A percentile compares a stretch with the other conserved stretches of the same genome.
phyloP scores from a whole-genome alignment of 2,888 invertebrate genomes.

The Himalopsyche anomala region DNA sequence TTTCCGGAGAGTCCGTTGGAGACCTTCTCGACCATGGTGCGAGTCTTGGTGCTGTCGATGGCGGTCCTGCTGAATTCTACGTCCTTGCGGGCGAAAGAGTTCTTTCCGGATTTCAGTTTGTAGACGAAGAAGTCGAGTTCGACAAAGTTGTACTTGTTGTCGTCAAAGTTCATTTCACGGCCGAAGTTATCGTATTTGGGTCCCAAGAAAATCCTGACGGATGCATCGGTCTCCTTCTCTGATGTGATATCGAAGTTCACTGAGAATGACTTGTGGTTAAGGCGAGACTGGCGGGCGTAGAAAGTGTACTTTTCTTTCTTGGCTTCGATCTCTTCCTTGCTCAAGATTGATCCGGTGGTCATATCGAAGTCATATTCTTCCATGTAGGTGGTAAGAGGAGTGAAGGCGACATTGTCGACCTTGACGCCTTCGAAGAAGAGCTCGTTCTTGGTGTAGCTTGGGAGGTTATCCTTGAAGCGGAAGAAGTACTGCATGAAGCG shows the following conservation, averaged over 20 bases:
- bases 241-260: slow-evolving; percentile 79
- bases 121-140: slow-evolving; percentile 79
- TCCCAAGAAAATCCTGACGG: slow-evolving; percentile 82
- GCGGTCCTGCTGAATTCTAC: slow-evolving; percentile 79
- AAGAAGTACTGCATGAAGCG: slow-evolving; percentile 77
- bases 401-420: slow-evolving; percentile 79
- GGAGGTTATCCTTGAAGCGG: slow-evolving; percentile 79
- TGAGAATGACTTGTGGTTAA: slow-evolving; percentile 83
- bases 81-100: slow-evolving; percentile 81
- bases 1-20: slow-evolving; percentile 74
- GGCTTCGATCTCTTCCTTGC: slow-evolving; percentile 69
- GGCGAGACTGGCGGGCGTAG: slow-evolving; percentile 81
- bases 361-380: slow-evolving; percentile 81
- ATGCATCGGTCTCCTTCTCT: slow-evolving; percentile 77
- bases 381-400: slow-evolving; percentile 81
- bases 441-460: slow-evolving; percentile 80
- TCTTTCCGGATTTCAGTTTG: slow-evolving; percentile 79
- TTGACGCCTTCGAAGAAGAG: slow-evolving; percentile 79
- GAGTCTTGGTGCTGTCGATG: slow-evolving; percentile 80
- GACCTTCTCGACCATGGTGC: slow-evolving; percentile 78
- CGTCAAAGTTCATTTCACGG: slow-evolving; percentile 74
- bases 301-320: slow-evolving; percentile 73
- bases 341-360: slow-evolving; percentile 74
- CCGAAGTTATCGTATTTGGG: slow-evolving; percentile 81
- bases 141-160: slow-evolving; percentile 80